Evolutionary conservation across 1,140 invertebrate species (phyloP).

Genomic region (Aphelenchoides avenae): DNA sequence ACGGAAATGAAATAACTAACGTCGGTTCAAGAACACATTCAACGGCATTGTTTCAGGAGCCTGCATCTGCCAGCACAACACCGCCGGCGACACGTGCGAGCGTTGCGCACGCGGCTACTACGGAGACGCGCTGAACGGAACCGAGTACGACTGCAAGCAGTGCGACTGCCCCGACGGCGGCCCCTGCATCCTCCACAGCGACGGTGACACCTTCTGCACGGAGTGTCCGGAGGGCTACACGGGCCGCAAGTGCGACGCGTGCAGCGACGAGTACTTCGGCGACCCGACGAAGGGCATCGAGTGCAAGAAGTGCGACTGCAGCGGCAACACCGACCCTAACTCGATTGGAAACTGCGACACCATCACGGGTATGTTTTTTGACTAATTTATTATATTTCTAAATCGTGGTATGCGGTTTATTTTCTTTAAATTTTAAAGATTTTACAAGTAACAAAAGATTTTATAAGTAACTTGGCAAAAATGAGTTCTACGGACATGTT

Average conservation of each 20-base stretch:
- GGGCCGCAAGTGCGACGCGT: constrained; percentile 73
- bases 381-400: no score
- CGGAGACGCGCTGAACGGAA: constrained; percentile 83
- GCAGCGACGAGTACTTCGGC: constrained; percentile 88
- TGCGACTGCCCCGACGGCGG: constrained; percentile 91
- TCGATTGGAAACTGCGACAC: constrained; percentile 85
- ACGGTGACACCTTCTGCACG: constrained; percentile 77
- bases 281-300: constrained; percentile 71
- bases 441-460: no score
- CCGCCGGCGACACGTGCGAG: constrained; percentile 73
- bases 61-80: constrained; percentile 42
- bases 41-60: constrained; percentile 15
- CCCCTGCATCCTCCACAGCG: constrained; percentile 82
- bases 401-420: no score
- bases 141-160: constrained; percentile 76
- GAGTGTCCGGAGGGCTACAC: constrained; percentile 88
- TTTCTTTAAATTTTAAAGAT: no score
- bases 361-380: no score
- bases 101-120: constrained; percentile 86
- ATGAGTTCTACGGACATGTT: neutral
- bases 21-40: no score
- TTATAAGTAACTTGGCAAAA: no score
- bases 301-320: constrained; percentile 85
- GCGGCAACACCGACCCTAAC: constrained; percentile 88
- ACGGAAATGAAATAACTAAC: no score